Evolutionary conservation across 2,888 invertebrate species (phyloP).

Genomic region (Apamea sordens): DNA sequence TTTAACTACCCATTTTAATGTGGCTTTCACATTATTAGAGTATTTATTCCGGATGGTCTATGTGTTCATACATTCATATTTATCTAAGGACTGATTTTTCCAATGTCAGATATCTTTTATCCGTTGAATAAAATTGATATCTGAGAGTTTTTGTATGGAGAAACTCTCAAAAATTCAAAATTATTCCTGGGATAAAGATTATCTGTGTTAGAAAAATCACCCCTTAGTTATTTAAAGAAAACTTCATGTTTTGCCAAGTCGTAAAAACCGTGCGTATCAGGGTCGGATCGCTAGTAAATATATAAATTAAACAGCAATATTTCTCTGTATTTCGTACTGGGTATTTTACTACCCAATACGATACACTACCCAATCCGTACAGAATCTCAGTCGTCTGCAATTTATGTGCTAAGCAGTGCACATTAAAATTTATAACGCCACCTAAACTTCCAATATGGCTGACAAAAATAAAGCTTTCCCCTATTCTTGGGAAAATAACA

Average conservation of each 20-base stretch:
- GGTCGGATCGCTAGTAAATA: neutral
- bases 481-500: constrained; percentile 56
- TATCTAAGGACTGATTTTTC: neutral
- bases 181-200: too few species aligned
- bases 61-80: neutral
- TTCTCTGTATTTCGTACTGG: neutral
- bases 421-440: constrained; percentile 73
- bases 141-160: too few species aligned
- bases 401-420: constrained; percentile 69
- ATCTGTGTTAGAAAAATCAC: too few species aligned
- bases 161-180: too few species aligned
- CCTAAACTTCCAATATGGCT: constrained; percentile 64
- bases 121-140: too few species aligned
- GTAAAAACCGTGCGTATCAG: neutral
- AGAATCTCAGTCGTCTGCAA: constrained; percentile 62
- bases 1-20: neutral
- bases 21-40: neutral
- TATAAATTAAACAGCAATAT: constrained; percentile 2
- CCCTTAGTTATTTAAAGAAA: neutral
- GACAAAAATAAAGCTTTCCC: constrained; percentile 50
- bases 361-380: constrained; percentile 16
- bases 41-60: neutral
- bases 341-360: constrained; percentile 16
- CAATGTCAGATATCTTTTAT: too few species aligned
- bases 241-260: neutral